phyloP scores from a whole-genome alignment of 1,140 invertebrate genomes.

The Medauroidea extradentata region DNA sequence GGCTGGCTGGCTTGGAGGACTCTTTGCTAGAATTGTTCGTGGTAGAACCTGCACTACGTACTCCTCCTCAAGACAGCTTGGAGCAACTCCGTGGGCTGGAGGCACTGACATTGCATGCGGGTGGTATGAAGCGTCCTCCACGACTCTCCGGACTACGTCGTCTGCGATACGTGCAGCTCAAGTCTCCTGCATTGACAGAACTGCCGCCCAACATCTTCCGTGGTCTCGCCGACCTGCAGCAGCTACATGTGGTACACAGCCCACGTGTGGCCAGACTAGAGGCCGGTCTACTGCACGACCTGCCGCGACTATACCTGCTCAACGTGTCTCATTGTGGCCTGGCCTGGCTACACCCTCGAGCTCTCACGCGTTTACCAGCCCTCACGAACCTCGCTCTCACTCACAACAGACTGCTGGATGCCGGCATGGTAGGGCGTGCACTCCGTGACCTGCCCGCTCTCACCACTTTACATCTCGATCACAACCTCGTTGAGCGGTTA shows the following conservation, averaged over 20 bases:
- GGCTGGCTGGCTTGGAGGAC: slow-evolving; percentile 62
- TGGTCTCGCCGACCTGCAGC: slow-evolving; percentile 66
- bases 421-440: slow-evolving; percentile 70
- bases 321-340: slow-evolving; percentile 76
- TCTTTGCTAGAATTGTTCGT: slow-evolving; percentile 75
- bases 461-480: slow-evolving; percentile 60
- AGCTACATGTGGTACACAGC: slow-evolving; percentile 68
- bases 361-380: slow-evolving; percentile 63
- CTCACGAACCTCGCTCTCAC: slow-evolving; percentile 65
- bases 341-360: slow-evolving; percentile 71
- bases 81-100: slow-evolving; percentile 68
- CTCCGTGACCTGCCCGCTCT: slow-evolving; percentile 67
- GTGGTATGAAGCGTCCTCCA: slow-evolving; percentile 66
- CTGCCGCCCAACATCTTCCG: slow-evolving; percentile 67
- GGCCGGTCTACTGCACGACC: slow-evolving; percentile 64
- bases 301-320: slow-evolving; percentile 64
- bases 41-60: slow-evolving; percentile 74
- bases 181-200: slow-evolving; percentile 63
- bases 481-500: slow-evolving; percentile 65
- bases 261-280: slow-evolving; percentile 58
- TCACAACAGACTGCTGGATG: slow-evolving; percentile 68
- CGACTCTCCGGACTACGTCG: slow-evolving; percentile 33
- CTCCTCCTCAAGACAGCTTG: slow-evolving; percentile 70
- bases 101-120: slow-evolving; percentile 74
- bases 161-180: slow-evolving; percentile 47